Conservation (phyloP, 2,888 invertebrate species). For the Trichogramma dendrolimi region DNA sequence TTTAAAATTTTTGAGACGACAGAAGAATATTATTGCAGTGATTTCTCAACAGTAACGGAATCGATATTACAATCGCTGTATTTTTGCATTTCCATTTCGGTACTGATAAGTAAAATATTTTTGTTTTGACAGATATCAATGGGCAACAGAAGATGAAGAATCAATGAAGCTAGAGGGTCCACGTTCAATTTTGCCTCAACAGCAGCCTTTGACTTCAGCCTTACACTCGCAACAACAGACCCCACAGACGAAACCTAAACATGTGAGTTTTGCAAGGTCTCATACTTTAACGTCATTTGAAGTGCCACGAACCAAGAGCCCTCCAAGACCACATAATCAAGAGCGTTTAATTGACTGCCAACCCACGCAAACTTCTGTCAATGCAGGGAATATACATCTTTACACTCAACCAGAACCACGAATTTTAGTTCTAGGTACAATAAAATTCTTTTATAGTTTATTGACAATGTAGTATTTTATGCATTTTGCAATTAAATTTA, state of each 20-base stretch:
- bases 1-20: neutral
- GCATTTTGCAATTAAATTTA: neutral
- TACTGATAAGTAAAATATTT: too few species aligned
- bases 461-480: neutral
- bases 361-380: constrained; percentile 44
- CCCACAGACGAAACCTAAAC: constrained; percentile 68
- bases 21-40: neutral
- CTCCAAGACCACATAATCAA: constrained; percentile 52
- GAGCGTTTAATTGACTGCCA: constrained; percentile 52
- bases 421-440: constrained; percentile 51
- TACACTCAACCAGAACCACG: constrained; percentile 46
- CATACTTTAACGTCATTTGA: constrained; percentile 84
- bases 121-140: constrained; percentile 57
- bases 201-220: constrained; percentile 23
- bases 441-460: constrained; percentile 3
- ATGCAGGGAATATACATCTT: constrained; percentile 36
- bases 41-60: neutral
- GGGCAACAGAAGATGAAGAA: constrained; percentile 75
- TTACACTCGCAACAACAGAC: constrained; percentile 26
- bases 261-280: constrained; percentile 85
- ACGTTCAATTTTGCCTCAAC: constrained; percentile 50
- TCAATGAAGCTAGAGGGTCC: constrained; percentile 71
- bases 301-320: constrained; percentile 52
- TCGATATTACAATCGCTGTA: too few species aligned
- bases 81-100: too few species aligned